Evolutionary conservation across 2,888 invertebrate species (phyloP).

Genomic region (Heliconius erato): DNA sequence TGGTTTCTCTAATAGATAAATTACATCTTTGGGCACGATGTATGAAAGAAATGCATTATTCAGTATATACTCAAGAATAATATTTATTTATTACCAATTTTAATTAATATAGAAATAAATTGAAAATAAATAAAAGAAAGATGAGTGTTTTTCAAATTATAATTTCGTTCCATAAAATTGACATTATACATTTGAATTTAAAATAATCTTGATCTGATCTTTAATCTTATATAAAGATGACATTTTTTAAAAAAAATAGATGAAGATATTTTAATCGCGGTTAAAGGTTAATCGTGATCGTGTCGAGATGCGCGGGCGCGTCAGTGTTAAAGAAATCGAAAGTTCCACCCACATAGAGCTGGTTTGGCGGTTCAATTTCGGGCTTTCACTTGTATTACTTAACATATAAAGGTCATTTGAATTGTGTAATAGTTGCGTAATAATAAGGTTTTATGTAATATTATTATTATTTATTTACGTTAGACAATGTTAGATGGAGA

Average conservation of each 20-base stretch:
- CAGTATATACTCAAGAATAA: background rate
- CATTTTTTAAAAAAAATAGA: constrained; percentile 41
- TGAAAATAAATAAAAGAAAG: background rate
- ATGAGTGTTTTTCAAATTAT: background rate
- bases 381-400: constrained; percentile 77
- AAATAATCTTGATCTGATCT: constrained; percentile 35
- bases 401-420: constrained; percentile 67
- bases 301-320: constrained; percentile 54
- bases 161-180: background rate
- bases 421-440: constrained; percentile 65
- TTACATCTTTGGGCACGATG: background rate
- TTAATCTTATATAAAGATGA: constrained; percentile 41
- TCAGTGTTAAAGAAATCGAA: constrained; percentile 67
- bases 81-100: background rate
- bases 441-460: constrained; percentile 50
- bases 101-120: background rate
- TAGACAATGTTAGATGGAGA: constrained; percentile 27
- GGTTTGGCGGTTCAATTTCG: constrained; percentile 67
- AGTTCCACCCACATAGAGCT: constrained; percentile 67
- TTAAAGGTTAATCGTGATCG: constrained; percentile 67
- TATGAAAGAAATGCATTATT: background rate
- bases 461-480: constrained; percentile 32
- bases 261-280: constrained; percentile 40
- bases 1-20: constrained; percentile 25
- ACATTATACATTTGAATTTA: background rate